phyloP scores from a whole-genome alignment of 35 echinoderm and acorn worm genomes.

The Apostichopus californicus region DNA sequence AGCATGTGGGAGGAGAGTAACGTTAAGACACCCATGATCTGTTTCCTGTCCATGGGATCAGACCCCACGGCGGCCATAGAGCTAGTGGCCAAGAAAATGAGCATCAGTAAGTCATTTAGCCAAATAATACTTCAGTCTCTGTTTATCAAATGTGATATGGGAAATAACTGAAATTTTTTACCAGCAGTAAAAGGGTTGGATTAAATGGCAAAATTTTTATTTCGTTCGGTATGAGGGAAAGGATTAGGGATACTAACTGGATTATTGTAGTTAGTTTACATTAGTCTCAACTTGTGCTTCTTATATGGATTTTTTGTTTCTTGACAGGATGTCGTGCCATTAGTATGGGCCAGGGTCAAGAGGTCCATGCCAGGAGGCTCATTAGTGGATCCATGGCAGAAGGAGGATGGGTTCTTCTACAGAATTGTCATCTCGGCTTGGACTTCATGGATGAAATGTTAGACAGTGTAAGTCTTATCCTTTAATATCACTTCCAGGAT shows the following conservation, averaged over 20 bases:
- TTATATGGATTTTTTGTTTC: background rate
- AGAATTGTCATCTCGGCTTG: conserved; percentile 99
- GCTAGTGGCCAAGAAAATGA: conserved; percentile 86
- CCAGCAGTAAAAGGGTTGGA: no score
- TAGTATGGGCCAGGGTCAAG: conserved; percentile 98
- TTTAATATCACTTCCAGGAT: background rate
- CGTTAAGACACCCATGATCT: conserved; percentile 71
- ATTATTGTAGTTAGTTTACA: no score
- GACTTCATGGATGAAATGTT: conserved; percentile 96
- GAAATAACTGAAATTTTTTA: no score
- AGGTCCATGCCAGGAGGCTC: conserved; percentile 87
- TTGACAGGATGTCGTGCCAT: conserved; percentile 84
- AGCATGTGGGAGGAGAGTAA: conserved; percentile 92
- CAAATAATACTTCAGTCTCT: no score
- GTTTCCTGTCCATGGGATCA: conserved; percentile 97
- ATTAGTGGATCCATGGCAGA: conserved; percentile 77
- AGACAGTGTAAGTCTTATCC: conserved; percentile 73
- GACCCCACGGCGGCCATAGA: conserved; percentile 93
- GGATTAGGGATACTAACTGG: no score
- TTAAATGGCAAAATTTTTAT: no score
- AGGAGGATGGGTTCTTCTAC: conserved; percentile 93
- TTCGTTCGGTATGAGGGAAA: no score
- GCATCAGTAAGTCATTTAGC: conserved; percentile 64
- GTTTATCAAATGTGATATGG: no score
- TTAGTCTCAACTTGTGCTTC: background rate